These are phyloP conservation scores for Raphicerus campestris DNA, from an alignment of 2,113 vertebrate genomes.

Conservation along the genomic window DNA sequence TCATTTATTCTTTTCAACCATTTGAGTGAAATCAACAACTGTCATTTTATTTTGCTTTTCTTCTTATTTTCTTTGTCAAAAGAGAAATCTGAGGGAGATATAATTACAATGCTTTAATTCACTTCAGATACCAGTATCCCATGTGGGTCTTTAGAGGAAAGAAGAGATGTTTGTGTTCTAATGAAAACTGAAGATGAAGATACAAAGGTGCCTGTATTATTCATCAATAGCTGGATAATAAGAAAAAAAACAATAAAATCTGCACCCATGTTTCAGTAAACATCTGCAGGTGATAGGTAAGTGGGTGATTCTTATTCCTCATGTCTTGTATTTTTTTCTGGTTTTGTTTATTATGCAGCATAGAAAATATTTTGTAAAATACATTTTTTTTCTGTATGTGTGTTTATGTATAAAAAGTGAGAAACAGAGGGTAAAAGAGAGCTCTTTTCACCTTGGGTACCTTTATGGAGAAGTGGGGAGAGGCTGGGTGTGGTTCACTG, in stretches of 20 bases:
- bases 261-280: neutral
- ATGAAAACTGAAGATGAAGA: neutral
- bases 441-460: neutral
- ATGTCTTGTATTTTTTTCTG: neutral
- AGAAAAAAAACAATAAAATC: neutral
- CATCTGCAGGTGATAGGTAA: neutral
- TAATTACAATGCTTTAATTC: neutral
- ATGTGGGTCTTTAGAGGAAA: neutral
- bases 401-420: neutral
- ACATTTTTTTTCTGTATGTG: neutral
- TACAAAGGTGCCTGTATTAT: neutral
- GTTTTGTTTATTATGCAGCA: neutral
- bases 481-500: neutral
- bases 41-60: neutral
- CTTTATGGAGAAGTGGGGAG: neutral
- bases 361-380: neutral
- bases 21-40: neutral
- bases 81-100: neutral
- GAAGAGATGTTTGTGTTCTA: neutral
- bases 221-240: neutral
- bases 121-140: neutral
- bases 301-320: neutral
- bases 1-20: neutral
- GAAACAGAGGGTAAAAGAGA: neutral
- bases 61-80: neutral